Conservation (phyloP, 2,113 vertebrate species). For the Tetrax tetrax region DNA sequence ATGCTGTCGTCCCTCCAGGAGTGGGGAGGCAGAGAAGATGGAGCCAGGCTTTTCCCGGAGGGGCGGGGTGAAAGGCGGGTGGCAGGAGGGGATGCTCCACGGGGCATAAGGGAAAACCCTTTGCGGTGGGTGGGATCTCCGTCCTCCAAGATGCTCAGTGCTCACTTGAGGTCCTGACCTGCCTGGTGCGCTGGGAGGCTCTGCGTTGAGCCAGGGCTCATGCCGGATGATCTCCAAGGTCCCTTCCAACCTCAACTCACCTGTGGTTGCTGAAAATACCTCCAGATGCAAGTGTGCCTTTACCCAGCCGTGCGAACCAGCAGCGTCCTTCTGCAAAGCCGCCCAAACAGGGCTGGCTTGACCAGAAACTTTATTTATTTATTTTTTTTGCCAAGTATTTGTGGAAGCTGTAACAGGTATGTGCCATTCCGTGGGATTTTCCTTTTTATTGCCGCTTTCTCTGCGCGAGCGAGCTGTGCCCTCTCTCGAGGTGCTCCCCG, state of each 20-base stretch:
- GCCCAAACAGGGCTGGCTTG: neutral
- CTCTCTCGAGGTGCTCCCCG: neutral
- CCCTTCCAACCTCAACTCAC: neutral
- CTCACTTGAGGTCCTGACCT: neutral
- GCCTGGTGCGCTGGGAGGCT: neutral
- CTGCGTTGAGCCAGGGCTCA: rapidly evolving
- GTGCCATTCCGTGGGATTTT: neutral
- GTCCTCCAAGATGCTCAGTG: neutral
- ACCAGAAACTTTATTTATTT: rapidly evolving
- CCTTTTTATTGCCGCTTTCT: neutral
- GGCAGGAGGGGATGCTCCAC: neutral
- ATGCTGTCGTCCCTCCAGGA: rapidly evolving
- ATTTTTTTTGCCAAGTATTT: neutral
- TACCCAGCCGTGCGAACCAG: neutral
- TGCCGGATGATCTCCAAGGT: neutral
- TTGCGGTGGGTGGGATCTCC: neutral
- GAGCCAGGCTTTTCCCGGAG: neutral
- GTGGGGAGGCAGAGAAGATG: neutral
- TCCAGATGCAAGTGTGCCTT: neutral
- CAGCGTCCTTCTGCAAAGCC: neutral
- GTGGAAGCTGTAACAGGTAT: neutral
- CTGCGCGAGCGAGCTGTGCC: neutral
- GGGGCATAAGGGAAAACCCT: neutral
- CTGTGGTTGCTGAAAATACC: neutral
- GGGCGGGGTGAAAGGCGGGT: neutral